Evolutionary conservation across 2,888 invertebrate genomes (phyloP).

Genomic region (Nasonia oneida): DNA sequence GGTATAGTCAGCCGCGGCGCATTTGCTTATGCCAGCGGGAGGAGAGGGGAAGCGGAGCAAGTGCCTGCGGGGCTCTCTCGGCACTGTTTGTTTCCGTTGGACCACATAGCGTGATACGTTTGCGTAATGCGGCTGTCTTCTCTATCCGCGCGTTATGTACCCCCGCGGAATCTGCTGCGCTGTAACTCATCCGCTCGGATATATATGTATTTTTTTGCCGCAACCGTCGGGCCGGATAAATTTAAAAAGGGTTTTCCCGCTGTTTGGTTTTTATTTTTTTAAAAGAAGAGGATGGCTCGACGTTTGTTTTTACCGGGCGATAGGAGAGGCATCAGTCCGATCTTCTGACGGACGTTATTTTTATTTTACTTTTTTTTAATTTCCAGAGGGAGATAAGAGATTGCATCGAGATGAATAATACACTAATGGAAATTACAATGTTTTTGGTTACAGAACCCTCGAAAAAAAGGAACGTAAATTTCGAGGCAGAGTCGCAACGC

Average conservation of each 20-base stretch:
- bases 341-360: not conserved
- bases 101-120: conserved; percentile 79
- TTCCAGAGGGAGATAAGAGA: not conserved
- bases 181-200: conserved; percentile 8
- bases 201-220: not conserved
- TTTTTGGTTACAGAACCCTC: conserved; percentile 8
- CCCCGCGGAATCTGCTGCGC: conserved; percentile 64
- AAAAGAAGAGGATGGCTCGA: not conserved
- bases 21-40: conserved; percentile 75
- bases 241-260: not conserved
- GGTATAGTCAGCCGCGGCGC: conserved; percentile 56
- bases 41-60: conserved; percentile 68
- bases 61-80: conserved; percentile 63
- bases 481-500: not conserved
- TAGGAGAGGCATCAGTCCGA: not conserved
- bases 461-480: not conserved
- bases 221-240: not conserved
- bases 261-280: not conserved
- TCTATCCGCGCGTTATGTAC: conserved; percentile 71
- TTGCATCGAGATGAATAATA: not conserved
- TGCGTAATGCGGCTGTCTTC: conserved; percentile 75
- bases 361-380: not conserved
- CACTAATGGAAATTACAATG: not conserved
- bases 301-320: not conserved
- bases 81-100: conserved; percentile 78